Percentiles rank a stretch among this genome's conserved stretches.
These are phyloP conservation scores for Sparus aurata DNA, from an alignment of 2,797 vertebrate species.

Conservation along the genomic window DNA sequence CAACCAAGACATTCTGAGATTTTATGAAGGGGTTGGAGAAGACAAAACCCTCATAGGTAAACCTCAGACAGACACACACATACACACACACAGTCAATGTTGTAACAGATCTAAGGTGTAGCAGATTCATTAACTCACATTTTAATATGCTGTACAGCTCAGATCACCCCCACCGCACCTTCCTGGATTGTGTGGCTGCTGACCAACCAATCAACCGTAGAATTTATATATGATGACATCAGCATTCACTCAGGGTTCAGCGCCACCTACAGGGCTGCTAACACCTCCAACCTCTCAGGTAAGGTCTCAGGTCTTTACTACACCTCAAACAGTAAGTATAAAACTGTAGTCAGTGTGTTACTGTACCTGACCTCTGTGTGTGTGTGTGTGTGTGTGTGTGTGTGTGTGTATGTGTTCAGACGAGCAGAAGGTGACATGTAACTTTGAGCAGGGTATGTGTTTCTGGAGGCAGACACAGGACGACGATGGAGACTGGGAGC, in stretches of 20 bases:
- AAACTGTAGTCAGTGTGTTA: neutral
- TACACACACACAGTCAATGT: neutral
- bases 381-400: conserved; percentile 14
- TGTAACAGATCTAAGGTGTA: neutral
- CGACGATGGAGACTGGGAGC: conserved; percentile 87
- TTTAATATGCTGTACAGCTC: conserved; percentile 77
- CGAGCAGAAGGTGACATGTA: conserved; percentile 87
- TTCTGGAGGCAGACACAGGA: conserved; percentile 90
- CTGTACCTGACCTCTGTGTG: neutral
- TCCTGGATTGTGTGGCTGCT: conserved; percentile 87
- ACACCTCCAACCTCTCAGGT: conserved; percentile 84
- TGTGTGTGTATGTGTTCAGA: conserved; percentile 69
- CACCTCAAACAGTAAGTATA: too few relatives aligned
- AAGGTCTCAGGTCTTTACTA: conserved; percentile 24
- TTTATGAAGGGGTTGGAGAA: conserved; percentile 90
- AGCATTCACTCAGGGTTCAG: conserved; percentile 87
- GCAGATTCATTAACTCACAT: neutral
- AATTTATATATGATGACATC: conserved; percentile 82
- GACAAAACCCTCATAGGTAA: conserved; percentile 86
- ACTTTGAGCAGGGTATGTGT: conserved; percentile 91
- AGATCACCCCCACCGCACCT: conserved; percentile 82
- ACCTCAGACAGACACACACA: conserved; percentile 9
- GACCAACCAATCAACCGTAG: conserved; percentile 87
- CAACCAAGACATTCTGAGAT: conserved; percentile 76
- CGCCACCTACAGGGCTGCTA: conserved; percentile 83